These are phyloP conservation scores for Cyanoramphus novaezelandiae DNA, from an alignment of 2,113 vertebrate genomes.

Conservation along the genomic window DNA sequence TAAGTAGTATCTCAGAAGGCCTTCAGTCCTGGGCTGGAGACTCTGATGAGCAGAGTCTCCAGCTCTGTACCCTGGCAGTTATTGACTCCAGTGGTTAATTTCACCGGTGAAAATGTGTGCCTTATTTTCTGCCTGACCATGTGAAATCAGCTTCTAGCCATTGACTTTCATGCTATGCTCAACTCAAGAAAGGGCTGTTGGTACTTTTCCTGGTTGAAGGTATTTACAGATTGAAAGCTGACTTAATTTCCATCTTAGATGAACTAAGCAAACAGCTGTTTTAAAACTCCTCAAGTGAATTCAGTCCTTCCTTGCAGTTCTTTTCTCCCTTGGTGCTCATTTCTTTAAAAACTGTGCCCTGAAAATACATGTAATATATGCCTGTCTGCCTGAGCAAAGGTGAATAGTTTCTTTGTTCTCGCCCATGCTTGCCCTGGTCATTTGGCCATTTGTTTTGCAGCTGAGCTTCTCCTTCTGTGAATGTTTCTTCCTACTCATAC, in stretches of 20 bases:
- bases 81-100: not conserved
- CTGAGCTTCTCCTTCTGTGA: not conserved
- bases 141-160: not conserved
- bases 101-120: not conserved
- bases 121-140: not conserved
- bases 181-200: not conserved
- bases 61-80: not conserved
- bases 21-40: not conserved
- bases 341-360: not conserved
- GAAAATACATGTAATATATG: not conserved
- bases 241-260: not conserved
- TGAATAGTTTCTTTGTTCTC: not conserved
- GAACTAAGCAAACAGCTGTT: not conserved
- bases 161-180: not conserved
- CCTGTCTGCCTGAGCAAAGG: not conserved
- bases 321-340: not conserved
- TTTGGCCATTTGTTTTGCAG: not conserved
- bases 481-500: not conserved
- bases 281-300: not conserved
- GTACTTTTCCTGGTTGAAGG: not conserved
- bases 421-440: not conserved
- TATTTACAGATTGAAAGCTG: not conserved
- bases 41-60: not conserved
- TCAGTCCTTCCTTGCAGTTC: not conserved
- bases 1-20: not conserved